Evolutionary conservation across 1,140 invertebrate genomes (phyloP), one percentile per base, ranked within the genome.

Genomic region (Drosophila elegans): DNA sequence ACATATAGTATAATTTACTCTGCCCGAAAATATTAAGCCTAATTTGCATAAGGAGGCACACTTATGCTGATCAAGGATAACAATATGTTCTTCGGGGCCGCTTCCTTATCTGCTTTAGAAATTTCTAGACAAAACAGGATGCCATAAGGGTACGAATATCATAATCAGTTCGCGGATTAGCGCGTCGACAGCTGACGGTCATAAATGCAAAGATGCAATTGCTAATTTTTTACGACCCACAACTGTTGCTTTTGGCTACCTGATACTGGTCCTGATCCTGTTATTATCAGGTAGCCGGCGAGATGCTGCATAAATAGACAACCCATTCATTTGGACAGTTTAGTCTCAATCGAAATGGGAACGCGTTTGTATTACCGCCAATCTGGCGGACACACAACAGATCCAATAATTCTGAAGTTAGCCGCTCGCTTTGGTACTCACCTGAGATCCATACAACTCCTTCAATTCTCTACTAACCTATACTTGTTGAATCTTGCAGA

Each of bases 351-450:
- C 48, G 61, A 38, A 66, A 84, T 90, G 90, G 88, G 90, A 38
- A 92, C 90, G 13, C 64, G 73, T 21, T 86, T 91, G 45, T 91
- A 80, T 71, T 90, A 91, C 45, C 80, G 83, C 45, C 68, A 69
- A 34, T 93, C 89, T 45, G 93, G 42, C 83, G 91, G 76, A 91
- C 93, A 74, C 78, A 91, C 45, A 80, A 27, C 32, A 21, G 94
- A 68, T 82, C 90, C 56, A 75, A 92, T 69, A 67, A 94, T 73
- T 90, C 93, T 74, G 74, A 76, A 76, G 48, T 79, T 79, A 76
- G 86, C 75, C 25, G 82, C 59, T 45, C 64, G 75, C 16, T 76
- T 91, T 41, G 90, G 91, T 91, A 91, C 12, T n/a, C 25, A 48
- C 11, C 34, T 36, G 12, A 67, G 21, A 39, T 34, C 32, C 12